Percentiles rank a stretch among this genome's conserved stretches.
phyloP scores from a whole-genome alignment of 2,113 vertebrate genomes.

The Eupsittula cactorum region DNA sequence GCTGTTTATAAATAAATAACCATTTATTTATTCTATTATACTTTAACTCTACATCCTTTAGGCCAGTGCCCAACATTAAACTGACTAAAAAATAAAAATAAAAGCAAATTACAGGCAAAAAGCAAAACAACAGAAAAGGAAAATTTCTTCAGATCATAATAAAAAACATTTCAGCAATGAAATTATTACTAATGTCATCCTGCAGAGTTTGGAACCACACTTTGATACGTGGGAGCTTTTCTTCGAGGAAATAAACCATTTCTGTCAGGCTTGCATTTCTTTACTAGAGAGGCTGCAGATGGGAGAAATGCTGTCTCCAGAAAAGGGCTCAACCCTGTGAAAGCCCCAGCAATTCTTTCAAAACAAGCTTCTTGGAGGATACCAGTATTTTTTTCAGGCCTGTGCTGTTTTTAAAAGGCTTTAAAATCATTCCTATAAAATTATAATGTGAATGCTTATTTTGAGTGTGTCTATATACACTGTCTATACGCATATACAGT shows the following conservation, averaged over 20 bases:
- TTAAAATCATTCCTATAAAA: neutral
- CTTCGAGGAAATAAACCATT: neutral
- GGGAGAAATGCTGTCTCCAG: neutral
- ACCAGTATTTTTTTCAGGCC: neutral
- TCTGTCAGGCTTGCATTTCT: neutral
- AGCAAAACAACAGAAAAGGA: neutral
- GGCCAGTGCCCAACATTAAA: neutral
- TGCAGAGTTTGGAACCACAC: neutral
- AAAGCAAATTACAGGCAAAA: neutral
- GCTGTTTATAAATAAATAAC: conserved; percentile 26
- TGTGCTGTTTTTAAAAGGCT: neutral
- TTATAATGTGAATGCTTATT: neutral
- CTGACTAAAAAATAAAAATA: neutral
- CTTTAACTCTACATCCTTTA: neutral
- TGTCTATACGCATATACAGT: neutral
- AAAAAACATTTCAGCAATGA: neutral
- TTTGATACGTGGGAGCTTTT: neutral
- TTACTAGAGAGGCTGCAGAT: neutral
- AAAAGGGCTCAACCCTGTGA: neutral
- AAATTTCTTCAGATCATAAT: neutral
- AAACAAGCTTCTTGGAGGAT: neutral
- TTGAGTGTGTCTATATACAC: neutral
- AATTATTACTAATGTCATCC: neutral
- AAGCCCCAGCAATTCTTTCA: neutral
- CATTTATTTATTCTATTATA: neutral